Base-by-base conservation (phyloP, 2,797 vertebrate species). In the Coccyzus lansbergi region DNA sequence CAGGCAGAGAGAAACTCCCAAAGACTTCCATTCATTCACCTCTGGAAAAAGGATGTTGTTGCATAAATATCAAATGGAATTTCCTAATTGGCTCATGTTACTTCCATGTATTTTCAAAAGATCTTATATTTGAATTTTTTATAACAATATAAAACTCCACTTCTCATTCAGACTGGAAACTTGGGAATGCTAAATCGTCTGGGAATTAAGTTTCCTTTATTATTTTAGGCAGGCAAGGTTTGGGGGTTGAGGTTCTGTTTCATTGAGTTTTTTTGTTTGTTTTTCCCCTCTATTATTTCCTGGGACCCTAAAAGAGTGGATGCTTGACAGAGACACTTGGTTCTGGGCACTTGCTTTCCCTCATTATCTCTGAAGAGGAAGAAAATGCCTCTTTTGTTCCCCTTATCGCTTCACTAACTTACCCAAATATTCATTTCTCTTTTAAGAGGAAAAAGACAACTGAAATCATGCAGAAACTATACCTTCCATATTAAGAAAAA, bases 371-470 rank as follows among this genome's bases (percentile, higher is more conserved):
- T 93, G 82, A 64, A 81, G 84, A 52, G 69, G 15, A 36, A 72
- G 77, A 93, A 94, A 94, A 89, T 15, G 81, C 22, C 51, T 96
- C 80, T 76, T 96, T 91, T 92, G 77, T 96, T 97, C 91, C 91
- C 81, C 67, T 95, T 92, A 91, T 88, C 49, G 5, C 74, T 96
- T 94, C 94, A 93, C 90, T 97, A 95, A 96, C 72, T 97, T 95
- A 97, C 93, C 67, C 81, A 97, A 96, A 96, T 78, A 96, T 31
- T 95, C 90, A 94, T 96, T 96, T 97, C 77, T 96, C 88, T 93
- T 96, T 96, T 89, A 96, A 96, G 89, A 93, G 59, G 85, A 92
- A 94, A 95, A 86, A 90, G 80, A 84, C 65, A 97, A 95, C 69
- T 90, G 91, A 95, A 97, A 55, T 83, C 80, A 95, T 87, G 68